Evolutionary conservation across 2,113 vertebrate genomes (phyloP), one percentile per base, ranked within the genome.

Genomic region (Pterophyllum scalare): DNA sequence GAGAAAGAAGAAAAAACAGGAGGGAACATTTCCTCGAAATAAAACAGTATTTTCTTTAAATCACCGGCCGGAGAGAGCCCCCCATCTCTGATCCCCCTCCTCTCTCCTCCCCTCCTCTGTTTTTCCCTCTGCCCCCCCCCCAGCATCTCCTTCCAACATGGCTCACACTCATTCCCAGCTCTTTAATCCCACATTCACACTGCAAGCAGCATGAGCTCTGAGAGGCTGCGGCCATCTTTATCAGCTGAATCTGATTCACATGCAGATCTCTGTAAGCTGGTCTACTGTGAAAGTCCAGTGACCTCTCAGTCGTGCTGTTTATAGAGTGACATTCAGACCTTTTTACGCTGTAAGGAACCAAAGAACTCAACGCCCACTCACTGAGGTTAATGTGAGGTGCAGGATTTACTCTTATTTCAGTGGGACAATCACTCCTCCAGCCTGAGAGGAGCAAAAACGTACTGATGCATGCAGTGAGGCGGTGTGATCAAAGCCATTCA

Each of bases 401-500:
- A 31, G 31, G 31, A 33, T 33, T 33, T 6, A 33, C 33, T 7
- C 33, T 7, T 2, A 33, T 33, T 33, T 7, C 33, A 33, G 33
- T 7, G 33, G 33, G 33, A 33, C 33, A 33, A n/a, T 31, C 24
- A 52, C 56, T 86, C 59, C 81, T 75, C 79, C 20, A 62, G 67
- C 64, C 75, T 28, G 64, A 56, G 67, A 88, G 81, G 70, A 78
- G 77, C 78, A 77, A 57, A 60, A 62, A 33, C 7, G 24, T 24
- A 3, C 43, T 52, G 85, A 84, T 77, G 74, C 75, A 67, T 19
- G 62, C 65, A 87, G 78, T 4, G 79, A 76, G 33, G 58, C 75
- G 26, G 87, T 79, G 77, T 87, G 80, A 85, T 81, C 49, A 60
- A 88, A 93, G 89, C 92, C 91, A 93, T 94, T 89, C 14, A 79